These are phyloP conservation scores for Diarsia brunnea DNA, from an alignment of 2,888 invertebrate genomes.

Conservation along the genomic window DNA sequence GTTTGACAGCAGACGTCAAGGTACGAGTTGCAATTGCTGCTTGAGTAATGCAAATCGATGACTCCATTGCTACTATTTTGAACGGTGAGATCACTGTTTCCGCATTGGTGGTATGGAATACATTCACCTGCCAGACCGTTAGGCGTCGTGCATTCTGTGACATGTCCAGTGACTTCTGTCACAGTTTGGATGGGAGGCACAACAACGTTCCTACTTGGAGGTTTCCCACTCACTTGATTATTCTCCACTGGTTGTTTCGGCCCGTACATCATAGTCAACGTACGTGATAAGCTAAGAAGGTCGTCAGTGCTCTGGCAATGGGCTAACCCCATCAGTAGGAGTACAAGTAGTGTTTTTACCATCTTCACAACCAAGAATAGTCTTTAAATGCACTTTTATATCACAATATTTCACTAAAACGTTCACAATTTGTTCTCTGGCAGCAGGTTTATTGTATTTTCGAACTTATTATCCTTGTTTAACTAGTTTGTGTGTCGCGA, in stretches of 20 bases:
- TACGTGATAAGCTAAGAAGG: constrained; percentile 71
- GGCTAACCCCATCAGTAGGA: constrained; percentile 67
- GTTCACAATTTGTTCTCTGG: not conserved
- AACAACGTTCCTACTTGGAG: not conserved
- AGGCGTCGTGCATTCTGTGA: constrained; percentile 75
- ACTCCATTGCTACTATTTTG: constrained; percentile 88
- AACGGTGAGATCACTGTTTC: constrained; percentile 91
- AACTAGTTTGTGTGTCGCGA: constrained; percentile 2
- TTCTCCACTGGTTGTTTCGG: constrained; percentile 7
- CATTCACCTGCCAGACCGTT: constrained; percentile 91
- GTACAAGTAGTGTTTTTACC: constrained; percentile 65
- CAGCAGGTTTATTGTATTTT: not conserved
- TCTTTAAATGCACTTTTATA: not conserved
- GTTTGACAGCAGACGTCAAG: constrained; percentile 81
- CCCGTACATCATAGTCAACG: constrained; percentile 54
- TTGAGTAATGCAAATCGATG: constrained; percentile 91
- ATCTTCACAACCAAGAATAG: constrained; percentile 59
- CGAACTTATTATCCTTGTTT: constrained; percentile 21
- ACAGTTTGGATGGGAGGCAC: constrained; percentile 21
- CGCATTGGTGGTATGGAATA: constrained; percentile 94
- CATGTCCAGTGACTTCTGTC: not conserved
- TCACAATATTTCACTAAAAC: constrained; percentile 29
- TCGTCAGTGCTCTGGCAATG: constrained; percentile 71
- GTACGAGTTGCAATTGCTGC: constrained; percentile 78
- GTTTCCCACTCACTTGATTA: not conserved